These are phyloP conservation scores for Eupithecia inturbata DNA, from an alignment of 2,888 invertebrate species.

Conservation along the genomic window DNA sequence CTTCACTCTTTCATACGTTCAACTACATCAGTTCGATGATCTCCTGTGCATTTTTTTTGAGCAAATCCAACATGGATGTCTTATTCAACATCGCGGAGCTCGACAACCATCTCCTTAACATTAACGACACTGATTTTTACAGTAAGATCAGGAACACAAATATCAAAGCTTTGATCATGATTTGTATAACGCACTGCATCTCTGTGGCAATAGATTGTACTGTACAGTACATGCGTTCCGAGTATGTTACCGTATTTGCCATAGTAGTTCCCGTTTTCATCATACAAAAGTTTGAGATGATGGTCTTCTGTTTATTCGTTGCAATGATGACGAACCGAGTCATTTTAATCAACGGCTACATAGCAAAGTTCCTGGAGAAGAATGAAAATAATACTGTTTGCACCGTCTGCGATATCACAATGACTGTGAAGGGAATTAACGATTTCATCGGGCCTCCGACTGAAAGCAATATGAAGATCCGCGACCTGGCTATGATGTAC, in stretches of 20 bases:
- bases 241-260: slow-evolving; percentile 12
- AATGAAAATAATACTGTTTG: slow-evolving; percentile 50
- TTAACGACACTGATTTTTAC: slow-evolving; percentile 19
- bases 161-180: slow-evolving; percentile 36
- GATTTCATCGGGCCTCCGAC: slow-evolving; percentile 53
- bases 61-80: slow-evolving; percentile 26
- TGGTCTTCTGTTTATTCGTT: slow-evolving; percentile 58
- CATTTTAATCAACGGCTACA: slow-evolving; percentile 55
- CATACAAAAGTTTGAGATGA: slow-evolving; percentile 59
- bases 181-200: slow-evolving; percentile 44
- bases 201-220: slow-evolving; percentile 43
- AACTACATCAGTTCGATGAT: slow-evolving; percentile 39
- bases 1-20: slow-evolving; percentile 40
- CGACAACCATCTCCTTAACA: slow-evolving; percentile 26
- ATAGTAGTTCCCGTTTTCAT: slow-evolving; percentile 49
- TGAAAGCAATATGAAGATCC: slow-evolving; percentile 55
- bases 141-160: slow-evolving; percentile 45
- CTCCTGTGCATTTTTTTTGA: slow-evolving; percentile 23
- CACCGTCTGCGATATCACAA: slow-evolving; percentile 47
- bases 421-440: slow-evolving; percentile 36
- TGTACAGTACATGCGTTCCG: slow-evolving; percentile 34
- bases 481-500: slow-evolving; percentile 59
- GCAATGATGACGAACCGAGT: slow-evolving; percentile 56
- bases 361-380: slow-evolving; percentile 54
- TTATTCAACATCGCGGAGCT: slow-evolving; percentile 25